Evolutionary conservation across 2,113 vertebrate genomes (phyloP), one percentile per base, ranked within the genome.

Genomic region (Antigone vipio): DNA sequence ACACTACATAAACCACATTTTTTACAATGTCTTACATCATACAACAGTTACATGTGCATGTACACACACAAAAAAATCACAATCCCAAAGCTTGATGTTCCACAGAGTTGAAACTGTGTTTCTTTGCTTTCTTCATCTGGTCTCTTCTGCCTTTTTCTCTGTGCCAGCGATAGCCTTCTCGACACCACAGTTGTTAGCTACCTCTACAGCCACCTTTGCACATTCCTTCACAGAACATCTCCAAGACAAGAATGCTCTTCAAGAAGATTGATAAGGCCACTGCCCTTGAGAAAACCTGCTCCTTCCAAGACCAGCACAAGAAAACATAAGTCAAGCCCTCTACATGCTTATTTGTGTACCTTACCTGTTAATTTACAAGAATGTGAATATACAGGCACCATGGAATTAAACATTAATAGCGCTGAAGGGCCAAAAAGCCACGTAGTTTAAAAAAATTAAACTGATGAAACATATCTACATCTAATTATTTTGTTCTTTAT

Each of bases 11-110:
- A 93, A 72, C 19, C 42, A 55, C 38, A 20, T 38, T 77, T 75
- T 66, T 42, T 23, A 75, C 23, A 62, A 7, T 0, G 0, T 16
- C 32, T 55, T 62, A 24, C 0, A 0, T 11, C 55, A 26, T 1
- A 0, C 30, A 72, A 29, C 26, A 88, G n/a, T 10, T 85, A 38
- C 20, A 12, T 4, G 7, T n/a, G 38, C 6, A 2, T 6, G 2
- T 23, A 55, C 5, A 4, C 5, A 4, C 14, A 55, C 29, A 58
- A 14, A 45, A n/a, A 64, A 32, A 34, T 8, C 38, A 24, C 11
- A 12, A 15, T 80, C 20, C 5, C 8, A 69, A 73, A 84, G 47
- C 15, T 7, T 22, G 27, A 47, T 16, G 29, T 9, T 69, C 68
- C 79, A 30, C 52, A 73, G 20, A 55, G 20, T n/a, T 42, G 24